These are phyloP conservation scores for Trachurus trachurus DNA, from an alignment of 2,797 vertebrate genomes.

Conservation along the genomic window DNA sequence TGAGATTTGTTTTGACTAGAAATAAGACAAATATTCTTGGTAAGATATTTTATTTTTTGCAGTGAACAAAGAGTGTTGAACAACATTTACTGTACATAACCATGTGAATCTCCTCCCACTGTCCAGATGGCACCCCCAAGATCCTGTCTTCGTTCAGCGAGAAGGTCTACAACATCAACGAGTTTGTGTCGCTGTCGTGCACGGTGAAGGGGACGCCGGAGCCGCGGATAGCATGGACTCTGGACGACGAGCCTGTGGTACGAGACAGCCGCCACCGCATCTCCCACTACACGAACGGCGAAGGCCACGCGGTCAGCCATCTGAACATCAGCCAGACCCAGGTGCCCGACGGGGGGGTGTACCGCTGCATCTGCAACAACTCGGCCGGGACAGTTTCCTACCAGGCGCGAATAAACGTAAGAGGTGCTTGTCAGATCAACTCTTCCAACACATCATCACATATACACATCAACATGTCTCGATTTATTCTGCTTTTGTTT, in stretches of 20 bases:
- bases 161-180: constrained; percentile 96
- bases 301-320: constrained; percentile 96
- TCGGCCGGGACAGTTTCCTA: constrained; percentile 98
- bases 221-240: constrained; percentile 93
- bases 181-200: constrained; percentile 96
- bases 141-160: constrained; percentile 97
- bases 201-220: constrained; percentile 96
- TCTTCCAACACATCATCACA: constrained; percentile 94
- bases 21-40: no score
- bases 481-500: constrained; percentile 54
- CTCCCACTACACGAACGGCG: constrained; percentile 92
- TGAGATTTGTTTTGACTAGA: no score
- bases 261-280: constrained; percentile 94
- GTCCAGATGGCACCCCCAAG: constrained; percentile 96
- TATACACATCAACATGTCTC: constrained; percentile 81
- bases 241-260: constrained; percentile 95
- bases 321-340: constrained; percentile 97
- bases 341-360: constrained; percentile 97
- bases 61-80: not conserved
- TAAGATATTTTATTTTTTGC: no score
- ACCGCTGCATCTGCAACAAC: constrained; percentile 98
- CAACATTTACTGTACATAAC: not conserved
- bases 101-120: constrained; percentile 33
- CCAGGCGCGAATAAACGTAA: constrained; percentile 99
- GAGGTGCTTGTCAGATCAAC: constrained; percentile 99